phyloP scores from a whole-genome alignment of 2,113 vertebrate species.

The Brachyhypopomus occidentalis region DNA sequence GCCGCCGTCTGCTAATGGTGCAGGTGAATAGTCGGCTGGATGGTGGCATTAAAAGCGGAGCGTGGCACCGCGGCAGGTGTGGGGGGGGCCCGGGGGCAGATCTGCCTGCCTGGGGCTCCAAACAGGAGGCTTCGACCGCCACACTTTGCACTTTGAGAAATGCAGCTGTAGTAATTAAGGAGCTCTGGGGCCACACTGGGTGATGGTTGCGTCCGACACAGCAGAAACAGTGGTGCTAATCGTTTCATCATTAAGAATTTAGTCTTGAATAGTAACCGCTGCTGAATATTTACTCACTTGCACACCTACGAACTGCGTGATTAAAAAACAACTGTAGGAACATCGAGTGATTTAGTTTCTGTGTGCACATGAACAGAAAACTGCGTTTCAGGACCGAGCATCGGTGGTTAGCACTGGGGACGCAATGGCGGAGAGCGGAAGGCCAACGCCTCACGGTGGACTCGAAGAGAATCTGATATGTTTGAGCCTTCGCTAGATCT shows the following conservation, averaged over 20 bases:
- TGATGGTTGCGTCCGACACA: slow-evolving; percentile 62
- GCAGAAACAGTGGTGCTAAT: slow-evolving; percentile 39
- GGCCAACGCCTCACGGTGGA: not conserved
- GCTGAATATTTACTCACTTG: not conserved
- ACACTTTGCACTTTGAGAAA: slow-evolving; percentile 48
- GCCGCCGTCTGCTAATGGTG: not conserved
- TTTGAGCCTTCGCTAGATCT: not conserved
- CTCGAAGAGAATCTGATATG: not conserved
- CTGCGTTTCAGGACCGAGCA: not conserved
- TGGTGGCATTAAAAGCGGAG: not conserved
- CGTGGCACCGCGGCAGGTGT: slow-evolving; percentile 10
- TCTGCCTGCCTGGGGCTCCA: slow-evolving; percentile 16
- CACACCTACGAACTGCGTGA: too few relatives aligned
- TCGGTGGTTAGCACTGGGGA: not conserved
- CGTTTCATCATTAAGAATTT: slow-evolving; percentile 20
- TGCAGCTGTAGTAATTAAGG: slow-evolving; percentile 65
- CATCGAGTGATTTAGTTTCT: not conserved
- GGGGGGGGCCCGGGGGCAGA: not conserved
- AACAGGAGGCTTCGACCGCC: slow-evolving; percentile 37
- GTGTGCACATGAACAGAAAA: not conserved
- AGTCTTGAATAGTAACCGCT: not conserved
- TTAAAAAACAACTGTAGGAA: too few relatives aligned
- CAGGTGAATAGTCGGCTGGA: slow-evolving; percentile 6
- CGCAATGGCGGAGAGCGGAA: not conserved
- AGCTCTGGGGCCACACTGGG: slow-evolving; percentile 41